Conservation (phyloP, 2,113 vertebrate genomes). For the Elephas maximus region DNA sequence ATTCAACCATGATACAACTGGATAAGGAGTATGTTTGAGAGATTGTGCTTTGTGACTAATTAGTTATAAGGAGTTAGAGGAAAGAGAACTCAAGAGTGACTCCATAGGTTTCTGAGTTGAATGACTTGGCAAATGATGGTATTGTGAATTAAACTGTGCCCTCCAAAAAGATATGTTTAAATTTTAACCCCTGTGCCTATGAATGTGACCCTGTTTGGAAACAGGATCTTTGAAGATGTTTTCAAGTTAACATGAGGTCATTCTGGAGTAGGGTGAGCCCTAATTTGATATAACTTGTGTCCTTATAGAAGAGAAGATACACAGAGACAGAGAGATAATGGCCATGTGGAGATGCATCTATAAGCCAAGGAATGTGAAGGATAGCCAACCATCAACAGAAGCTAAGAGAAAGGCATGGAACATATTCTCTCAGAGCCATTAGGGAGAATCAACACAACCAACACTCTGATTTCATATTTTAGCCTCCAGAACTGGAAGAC, state of each 20-base stretch:
- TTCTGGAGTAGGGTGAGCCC: background rate
- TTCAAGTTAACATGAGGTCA: background rate
- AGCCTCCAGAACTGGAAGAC: background rate
- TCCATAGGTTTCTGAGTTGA: background rate
- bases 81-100: background rate
- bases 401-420: background rate
- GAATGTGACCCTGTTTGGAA: background rate
- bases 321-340: background rate
- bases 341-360: background rate
- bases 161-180: background rate
- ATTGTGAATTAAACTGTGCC: background rate
- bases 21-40: background rate
- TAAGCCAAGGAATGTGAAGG: background rate
- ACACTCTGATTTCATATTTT: background rate
- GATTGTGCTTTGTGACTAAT: background rate
- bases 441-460: background rate
- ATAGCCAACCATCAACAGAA: background rate
- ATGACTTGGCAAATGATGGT: background rate
- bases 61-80: background rate
- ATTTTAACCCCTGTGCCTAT: background rate
- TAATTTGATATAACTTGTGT: background rate
- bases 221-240: background rate
- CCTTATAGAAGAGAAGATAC: background rate
- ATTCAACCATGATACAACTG: background rate
- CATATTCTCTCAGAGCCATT: background rate